Evolutionary conservation across 37 sponge, comb jelly and placozoan species (phyloP), one percentile per base, ranked within the genome.

Genomic region (Dysidea cf. avara): DNA sequence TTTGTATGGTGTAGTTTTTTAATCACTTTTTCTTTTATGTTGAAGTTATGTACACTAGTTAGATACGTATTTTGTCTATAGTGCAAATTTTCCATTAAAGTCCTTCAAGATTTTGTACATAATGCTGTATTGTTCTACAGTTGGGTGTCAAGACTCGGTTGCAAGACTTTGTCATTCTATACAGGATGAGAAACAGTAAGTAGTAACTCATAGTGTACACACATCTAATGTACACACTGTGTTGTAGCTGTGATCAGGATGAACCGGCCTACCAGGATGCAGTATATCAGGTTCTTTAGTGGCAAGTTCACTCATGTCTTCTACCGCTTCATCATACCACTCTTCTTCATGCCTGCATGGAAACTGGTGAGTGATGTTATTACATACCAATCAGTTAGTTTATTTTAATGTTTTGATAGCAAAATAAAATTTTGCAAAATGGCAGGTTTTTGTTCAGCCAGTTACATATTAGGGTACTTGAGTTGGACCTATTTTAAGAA

Each of bases 71-170:
- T n/a, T n/a, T n/a, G n/a, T n/a, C n/a, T n/a, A n/a, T n/a, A n/a
- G n/a, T n/a, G n/a, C n/a, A n/a, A n/a, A n/a, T n/a, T n/a, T n/a
- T n/a, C n/a, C n/a, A n/a, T n/a, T n/a, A n/a, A n/a, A n/a, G n/a
- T n/a, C n/a, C n/a, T n/a, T n/a, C n/a, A n/a, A n/a, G n/a, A n/a
- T n/a, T n/a, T n/a, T n/a, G n/a, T n/a, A n/a, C n/a, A n/a, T n/a
- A n/a, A n/a, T n/a, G n/a, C n/a, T n/a, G n/a, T n/a, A n/a, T n/a
- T n/a, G n/a, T n/a, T n/a, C 13, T 43, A 18, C 62, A 93, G 94
- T 79, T 96, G 24, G 90, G 88, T 0, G 47, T 90, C 34, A 96
- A 96, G 80, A 96, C 94, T 40, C 53, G 96, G 34, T 47, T 96
- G 0, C 96, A 96, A 59, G 96, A 96, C 61, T 86, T 96, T 61